phyloP scores from a whole-genome alignment of 2,797 vertebrate species.

The Cynopterus sphinx region DNA sequence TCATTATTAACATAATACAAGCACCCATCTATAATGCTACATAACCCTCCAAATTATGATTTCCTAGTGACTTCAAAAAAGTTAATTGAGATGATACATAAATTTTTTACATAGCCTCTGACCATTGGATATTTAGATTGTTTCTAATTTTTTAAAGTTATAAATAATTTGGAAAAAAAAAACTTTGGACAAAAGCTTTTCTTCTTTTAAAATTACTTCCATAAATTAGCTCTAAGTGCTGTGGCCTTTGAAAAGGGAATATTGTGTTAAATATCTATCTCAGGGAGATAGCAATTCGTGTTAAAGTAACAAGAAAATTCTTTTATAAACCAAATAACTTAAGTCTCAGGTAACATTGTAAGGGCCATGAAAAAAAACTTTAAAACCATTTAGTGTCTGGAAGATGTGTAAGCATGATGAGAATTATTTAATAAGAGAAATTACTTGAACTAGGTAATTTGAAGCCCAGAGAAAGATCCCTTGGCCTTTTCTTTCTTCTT shows the following conservation, averaged over 20 bases:
- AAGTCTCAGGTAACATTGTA: slow-evolving; percentile 7
- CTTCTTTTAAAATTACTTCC: background rate
- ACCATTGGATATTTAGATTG: background rate
- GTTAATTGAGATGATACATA: background rate
- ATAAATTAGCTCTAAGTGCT: background rate
- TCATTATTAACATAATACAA: background rate
- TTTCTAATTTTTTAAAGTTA: background rate
- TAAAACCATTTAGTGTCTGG: background rate
- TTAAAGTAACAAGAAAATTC: slow-evolving; percentile 29
- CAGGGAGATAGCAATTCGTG: background rate
- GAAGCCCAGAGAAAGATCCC: background rate
- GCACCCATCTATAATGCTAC: background rate
- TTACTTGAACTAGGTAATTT: background rate
- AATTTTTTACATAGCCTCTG: background rate
- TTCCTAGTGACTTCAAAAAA: background rate
- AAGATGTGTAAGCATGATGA: background rate
- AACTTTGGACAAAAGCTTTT: background rate
- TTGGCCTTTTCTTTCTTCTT: background rate
- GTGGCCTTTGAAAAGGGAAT: background rate
- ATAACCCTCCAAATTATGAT: background rate
- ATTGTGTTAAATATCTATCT: background rate
- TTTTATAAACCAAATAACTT: slow-evolving; percentile 16
- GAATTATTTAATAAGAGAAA: background rate
- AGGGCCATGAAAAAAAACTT: background rate
- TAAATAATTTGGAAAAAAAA: background rate